Base-by-base conservation (phyloP, 2,113 vertebrate genomes). In the Orcinus orca region DNA sequence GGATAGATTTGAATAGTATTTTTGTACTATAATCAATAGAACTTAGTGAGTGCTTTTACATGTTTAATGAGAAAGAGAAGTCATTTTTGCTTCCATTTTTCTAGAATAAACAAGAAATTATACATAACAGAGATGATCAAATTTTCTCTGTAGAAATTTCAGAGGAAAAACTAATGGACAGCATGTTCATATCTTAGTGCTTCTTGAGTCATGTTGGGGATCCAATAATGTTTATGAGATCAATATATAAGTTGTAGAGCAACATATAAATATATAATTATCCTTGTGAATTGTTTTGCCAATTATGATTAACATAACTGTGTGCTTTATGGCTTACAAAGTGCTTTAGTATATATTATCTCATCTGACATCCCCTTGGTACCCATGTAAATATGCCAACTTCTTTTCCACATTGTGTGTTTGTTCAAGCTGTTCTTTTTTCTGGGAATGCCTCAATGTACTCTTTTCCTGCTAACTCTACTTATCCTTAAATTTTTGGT, bases 261-360 rank as follows among this genome's bases (percentile, higher is more conserved):
- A 80, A 14, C 12, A 33, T 71, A 6, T 79, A 77, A 81, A 88
- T 63, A 85, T n/a, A 29, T 47, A 26, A 41, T 29, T 63, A 81
- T 38, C 71, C 44, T 68, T 77, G 31, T 70, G 29, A 92, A 76
- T 65, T 65, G 15, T 20, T 92, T 80, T 74, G 50, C 71, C 58
- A 95, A n/a, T 74, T 87, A 67, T 53, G 55, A 92, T 90, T 95
- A 95, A 88, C 20, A 50, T 44, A 74, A 88, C 11, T 88, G 67
- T 71, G 25, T 62, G 13, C 21, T 90, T 96, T 60, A 68, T 73
- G 67, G 25, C 67, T 93, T 81, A 38, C 6, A 41, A 50, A 86
- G 23, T 68, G 44, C 47, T 84, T 36, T 90, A 53, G 44, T 36
- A 33, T 65, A 21, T 84, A n/a, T 41, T 41, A 88, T 62, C 31